These are phyloP conservation scores for Menidia menidia DNA, from an alignment of 2,797 vertebrate genomes.

Conservation along the genomic window DNA sequence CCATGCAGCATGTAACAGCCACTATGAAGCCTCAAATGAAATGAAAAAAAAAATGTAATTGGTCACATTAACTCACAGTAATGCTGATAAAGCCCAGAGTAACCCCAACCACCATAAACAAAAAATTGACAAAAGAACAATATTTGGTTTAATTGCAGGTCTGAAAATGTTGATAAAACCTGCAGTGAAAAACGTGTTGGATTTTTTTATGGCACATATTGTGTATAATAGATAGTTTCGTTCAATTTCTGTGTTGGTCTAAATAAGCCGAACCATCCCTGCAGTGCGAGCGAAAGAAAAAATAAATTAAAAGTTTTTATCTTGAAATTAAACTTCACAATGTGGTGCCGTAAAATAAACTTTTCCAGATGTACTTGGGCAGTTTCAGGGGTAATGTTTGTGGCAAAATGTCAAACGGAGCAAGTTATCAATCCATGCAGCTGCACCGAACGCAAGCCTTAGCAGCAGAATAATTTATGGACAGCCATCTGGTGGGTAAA, in stretches of 20 bases:
- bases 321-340: constrained; percentile 12
- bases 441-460: constrained; percentile 41
- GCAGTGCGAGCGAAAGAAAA: not conserved
- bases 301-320: not conserved
- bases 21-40: not conserved
- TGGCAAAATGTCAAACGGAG: constrained; percentile 45
- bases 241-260: not conserved
- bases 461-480: constrained; percentile 64
- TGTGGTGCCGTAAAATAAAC: constrained; percentile 1
- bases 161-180: not conserved
- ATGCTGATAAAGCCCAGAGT: not conserved
- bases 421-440: constrained; percentile 21
- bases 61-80: not conserved
- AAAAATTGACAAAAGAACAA: no score
- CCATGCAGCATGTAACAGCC: no score
- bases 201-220: no score
- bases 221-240: not conserved
- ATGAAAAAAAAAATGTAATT: not conserved
- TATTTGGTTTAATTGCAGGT: not conserved
- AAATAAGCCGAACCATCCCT: no score
- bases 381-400: constrained; percentile 19
- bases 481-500: constrained; percentile 70
- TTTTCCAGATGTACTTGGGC: constrained; percentile 4
- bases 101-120: not conserved
- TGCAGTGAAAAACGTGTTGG: no score